Percentiles rank a stretch among this genome's conserved stretches.
Conservation (phyloP, 37 sponge, comb jelly and placozoan species). For the Amphimedon queenslandica region DNA sequence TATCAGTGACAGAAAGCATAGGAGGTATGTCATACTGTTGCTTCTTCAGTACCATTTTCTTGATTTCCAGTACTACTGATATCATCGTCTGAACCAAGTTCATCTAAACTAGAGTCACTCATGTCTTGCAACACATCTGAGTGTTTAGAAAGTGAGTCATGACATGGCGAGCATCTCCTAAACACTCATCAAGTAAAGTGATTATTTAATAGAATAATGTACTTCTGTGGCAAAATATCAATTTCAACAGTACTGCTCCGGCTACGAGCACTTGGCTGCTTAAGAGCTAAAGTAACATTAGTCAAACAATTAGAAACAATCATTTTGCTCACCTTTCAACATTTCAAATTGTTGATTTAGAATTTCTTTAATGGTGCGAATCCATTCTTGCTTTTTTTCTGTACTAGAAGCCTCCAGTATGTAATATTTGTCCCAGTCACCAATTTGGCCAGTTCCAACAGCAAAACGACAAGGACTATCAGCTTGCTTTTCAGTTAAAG, state of each 20-base stretch:
- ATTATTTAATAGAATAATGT: no score
- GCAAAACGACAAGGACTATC: conserved; percentile 51
- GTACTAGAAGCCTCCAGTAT: conserved; percentile 37
- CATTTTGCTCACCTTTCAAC: conserved; percentile 54
- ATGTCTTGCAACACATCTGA: no score
- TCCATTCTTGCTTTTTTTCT: conserved; percentile 53
- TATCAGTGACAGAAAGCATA: background rate
- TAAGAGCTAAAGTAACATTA: no score
- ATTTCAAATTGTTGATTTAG: conserved; percentile 64
- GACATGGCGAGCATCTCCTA: no score
- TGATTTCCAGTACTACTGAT: no score
- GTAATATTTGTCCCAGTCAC: conserved; percentile 59
- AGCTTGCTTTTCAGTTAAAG: conserved; percentile 43
- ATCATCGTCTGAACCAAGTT: background rate
- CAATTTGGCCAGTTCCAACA: conserved; percentile 28
- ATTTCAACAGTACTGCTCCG: no score
- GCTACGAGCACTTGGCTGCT: no score
- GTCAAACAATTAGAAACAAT: no score
- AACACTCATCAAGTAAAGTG: no score
- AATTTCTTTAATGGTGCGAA: conserved; percentile 48
- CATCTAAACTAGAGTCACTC: conserved; percentile 8
- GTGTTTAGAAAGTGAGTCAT: no score
- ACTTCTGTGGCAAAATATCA: no score
- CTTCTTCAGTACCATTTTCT: no score
- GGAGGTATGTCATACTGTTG: background rate